These are phyloP conservation scores for Eristalinus sepulchralis DNA, from an alignment of 2,888 invertebrate species.

Conservation along the genomic window DNA sequence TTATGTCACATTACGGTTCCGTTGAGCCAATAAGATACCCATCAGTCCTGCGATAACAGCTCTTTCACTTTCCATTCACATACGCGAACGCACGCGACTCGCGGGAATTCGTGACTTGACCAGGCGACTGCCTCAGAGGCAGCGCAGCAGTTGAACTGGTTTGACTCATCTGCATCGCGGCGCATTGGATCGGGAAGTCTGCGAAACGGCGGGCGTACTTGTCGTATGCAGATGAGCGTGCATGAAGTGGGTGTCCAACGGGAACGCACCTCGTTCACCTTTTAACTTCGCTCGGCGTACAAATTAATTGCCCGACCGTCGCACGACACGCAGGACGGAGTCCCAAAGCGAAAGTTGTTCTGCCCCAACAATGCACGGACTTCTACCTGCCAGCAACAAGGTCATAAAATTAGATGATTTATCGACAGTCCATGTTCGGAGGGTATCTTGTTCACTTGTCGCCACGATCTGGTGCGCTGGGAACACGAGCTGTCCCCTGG, in stretches of 20 bases:
- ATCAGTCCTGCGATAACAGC: constrained; percentile 41
- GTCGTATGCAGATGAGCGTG: background rate
- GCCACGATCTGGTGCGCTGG: constrained; percentile 16
- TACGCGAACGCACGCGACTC: constrained; percentile 23
- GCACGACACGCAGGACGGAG: background rate
- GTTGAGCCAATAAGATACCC: constrained; percentile 34
- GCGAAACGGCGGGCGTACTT: background rate
- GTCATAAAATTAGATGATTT: constrained; percentile 45
- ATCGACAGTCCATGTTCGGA: constrained; percentile 15
- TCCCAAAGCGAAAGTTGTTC: constrained; percentile 25
- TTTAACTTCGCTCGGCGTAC: constrained; percentile 21
- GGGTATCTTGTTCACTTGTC: constrained; percentile 33
- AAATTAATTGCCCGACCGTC: constrained; percentile 1
- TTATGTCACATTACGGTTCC: constrained; percentile 61
- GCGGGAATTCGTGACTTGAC: constrained; percentile 52
- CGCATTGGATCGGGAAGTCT: background rate
- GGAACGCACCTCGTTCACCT: constrained; percentile 11
- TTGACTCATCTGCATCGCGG: constrained; percentile 43
- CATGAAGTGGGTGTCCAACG: constrained; percentile 21
- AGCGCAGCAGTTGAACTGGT: constrained; percentile 23
- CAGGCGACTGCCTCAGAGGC: constrained; percentile 21
- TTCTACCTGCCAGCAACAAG: constrained; percentile 17
- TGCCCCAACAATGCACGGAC: background rate
- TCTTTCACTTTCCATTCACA: constrained; percentile 47
- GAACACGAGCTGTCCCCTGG: constrained; percentile 6